phyloP scores from a whole-genome alignment of 2,113 vertebrate genomes.

The Gavialis gangeticus region DNA sequence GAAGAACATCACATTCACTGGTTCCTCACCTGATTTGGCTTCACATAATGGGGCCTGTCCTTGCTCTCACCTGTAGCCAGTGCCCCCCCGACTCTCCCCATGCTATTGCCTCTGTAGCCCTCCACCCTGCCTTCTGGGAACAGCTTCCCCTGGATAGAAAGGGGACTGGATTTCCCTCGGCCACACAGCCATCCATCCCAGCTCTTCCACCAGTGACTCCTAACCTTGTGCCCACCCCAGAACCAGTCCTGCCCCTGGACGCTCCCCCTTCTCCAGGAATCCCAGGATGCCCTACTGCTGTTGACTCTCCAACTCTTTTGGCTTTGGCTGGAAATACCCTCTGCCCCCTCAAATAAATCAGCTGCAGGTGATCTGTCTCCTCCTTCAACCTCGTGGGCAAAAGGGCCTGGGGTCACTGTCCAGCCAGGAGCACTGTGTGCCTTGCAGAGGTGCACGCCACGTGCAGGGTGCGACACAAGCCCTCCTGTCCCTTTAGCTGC shows the following conservation, averaged over 20 bases:
- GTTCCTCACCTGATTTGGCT: not conserved
- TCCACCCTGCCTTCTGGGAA: not conserved
- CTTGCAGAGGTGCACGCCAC: too few relatives aligned
- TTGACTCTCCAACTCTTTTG: not conserved
- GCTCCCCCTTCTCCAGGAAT: not conserved
- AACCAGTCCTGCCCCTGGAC: not conserved
- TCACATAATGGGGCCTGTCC: not conserved
- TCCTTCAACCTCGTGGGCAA: too few relatives aligned
- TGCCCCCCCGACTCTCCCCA: accelerated
- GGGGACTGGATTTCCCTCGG: not conserved
- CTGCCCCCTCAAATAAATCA: too few relatives aligned
- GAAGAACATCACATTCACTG: too few relatives aligned
- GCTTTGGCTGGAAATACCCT: too few relatives aligned
- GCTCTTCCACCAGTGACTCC: not conserved
- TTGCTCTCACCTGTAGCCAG: too few relatives aligned
- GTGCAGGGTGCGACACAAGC: not conserved
- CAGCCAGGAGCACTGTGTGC: too few relatives aligned
- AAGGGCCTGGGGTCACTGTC: too few relatives aligned
- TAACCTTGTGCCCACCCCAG: not conserved
- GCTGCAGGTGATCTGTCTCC: too few relatives aligned
- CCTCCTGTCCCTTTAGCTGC: not conserved
- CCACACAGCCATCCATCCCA: not conserved
- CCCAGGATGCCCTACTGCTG: not conserved
- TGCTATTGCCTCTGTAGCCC: not conserved
- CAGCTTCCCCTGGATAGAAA: not conserved